phyloP scores from a whole-genome alignment of 2,888 invertebrate genomes.

The Drosophila putrida region DNA sequence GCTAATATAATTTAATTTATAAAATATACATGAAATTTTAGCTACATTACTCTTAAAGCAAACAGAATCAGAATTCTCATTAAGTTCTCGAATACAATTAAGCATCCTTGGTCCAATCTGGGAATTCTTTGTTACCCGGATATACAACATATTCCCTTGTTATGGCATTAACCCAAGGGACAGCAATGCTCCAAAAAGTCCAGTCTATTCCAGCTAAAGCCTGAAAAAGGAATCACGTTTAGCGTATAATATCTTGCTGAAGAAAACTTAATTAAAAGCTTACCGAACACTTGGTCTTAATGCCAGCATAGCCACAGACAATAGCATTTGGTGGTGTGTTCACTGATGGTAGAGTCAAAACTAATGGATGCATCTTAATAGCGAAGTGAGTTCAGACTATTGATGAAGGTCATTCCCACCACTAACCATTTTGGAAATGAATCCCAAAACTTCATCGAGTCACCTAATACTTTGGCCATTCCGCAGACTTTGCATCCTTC shows the following conservation, averaged over 20 bases:
- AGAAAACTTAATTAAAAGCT: conserved; percentile 22
- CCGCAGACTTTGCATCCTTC: conserved; percentile 92
- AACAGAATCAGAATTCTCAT: not conserved
- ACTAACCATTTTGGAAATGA: conserved; percentile 87
- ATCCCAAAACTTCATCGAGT: conserved; percentile 88
- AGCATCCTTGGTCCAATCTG: conserved; percentile 39
- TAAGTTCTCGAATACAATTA: not conserved
- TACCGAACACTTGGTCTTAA: conserved; percentile 92
- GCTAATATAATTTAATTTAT: not conserved
- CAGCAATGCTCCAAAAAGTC: conserved; percentile 34
- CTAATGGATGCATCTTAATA: conserved; percentile 92
- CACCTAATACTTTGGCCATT: conserved; percentile 90
- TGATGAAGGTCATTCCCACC: conserved; percentile 89
- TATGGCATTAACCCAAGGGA: conserved; percentile 31
- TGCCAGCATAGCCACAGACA: conserved; percentile 91
- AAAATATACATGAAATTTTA: not conserved
- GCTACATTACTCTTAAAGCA: not conserved
- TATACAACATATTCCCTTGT: conserved; percentile 53
- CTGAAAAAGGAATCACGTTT: conserved; percentile 24
- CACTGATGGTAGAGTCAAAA: conserved; percentile 95
- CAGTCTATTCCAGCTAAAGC: conserved; percentile 53
- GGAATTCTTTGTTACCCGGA: conserved; percentile 42
- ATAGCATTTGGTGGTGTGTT: conserved; percentile 98
- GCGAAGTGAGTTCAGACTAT: conserved; percentile 91
- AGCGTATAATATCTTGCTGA: not conserved